phyloP scores from a whole-genome alignment of 2,797 vertebrate genomes.

The Alauda arvensis region DNA sequence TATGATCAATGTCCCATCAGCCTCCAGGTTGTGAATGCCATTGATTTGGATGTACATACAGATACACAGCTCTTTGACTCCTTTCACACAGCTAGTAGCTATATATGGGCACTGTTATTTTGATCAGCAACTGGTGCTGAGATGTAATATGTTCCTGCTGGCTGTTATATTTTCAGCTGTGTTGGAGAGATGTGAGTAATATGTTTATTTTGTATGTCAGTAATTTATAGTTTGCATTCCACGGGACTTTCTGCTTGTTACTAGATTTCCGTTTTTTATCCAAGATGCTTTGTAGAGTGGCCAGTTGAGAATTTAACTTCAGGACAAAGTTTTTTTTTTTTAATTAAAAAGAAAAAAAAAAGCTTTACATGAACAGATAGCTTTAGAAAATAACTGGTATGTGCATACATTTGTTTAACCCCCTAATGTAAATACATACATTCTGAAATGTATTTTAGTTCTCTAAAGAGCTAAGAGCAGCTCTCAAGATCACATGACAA shows the following conservation, averaged over 20 bases:
- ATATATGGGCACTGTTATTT: slow-evolving; percentile 30
- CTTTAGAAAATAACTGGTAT: slow-evolving; percentile 51
- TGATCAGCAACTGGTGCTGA: slow-evolving; percentile 12
- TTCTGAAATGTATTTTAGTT: slow-evolving; percentile 64
- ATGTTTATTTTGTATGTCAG: slow-evolving; percentile 29
- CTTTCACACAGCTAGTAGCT: neutral
- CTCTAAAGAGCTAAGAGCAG: slow-evolving; percentile 61
- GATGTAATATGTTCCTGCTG: slow-evolving; percentile 18
- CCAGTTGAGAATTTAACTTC: slow-evolving; percentile 9
- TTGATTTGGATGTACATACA: neutral
- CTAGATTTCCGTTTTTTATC: slow-evolving; percentile 2
- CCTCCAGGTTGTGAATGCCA: neutral
- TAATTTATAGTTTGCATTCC: slow-evolving; percentile 33
- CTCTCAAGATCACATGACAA: slow-evolving; percentile 76
- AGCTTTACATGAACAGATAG: slow-evolving; percentile 17
- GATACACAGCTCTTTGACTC: neutral
- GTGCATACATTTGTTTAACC: slow-evolving; percentile 54
- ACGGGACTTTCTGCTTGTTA: neutral
- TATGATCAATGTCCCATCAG: neutral
- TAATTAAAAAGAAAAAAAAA: slow-evolving; percentile 18
- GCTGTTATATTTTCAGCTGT: slow-evolving; percentile 42
- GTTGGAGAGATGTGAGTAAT: slow-evolving; percentile 28
- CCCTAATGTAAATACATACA: slow-evolving; percentile 66
- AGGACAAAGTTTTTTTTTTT: neutral
- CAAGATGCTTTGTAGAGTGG: neutral